Percentiles rank a stretch among this genome's conserved stretches.
Conservation (phyloP, 2,113 vertebrate species). For the Chamaetylas fuelleborni region DNA sequence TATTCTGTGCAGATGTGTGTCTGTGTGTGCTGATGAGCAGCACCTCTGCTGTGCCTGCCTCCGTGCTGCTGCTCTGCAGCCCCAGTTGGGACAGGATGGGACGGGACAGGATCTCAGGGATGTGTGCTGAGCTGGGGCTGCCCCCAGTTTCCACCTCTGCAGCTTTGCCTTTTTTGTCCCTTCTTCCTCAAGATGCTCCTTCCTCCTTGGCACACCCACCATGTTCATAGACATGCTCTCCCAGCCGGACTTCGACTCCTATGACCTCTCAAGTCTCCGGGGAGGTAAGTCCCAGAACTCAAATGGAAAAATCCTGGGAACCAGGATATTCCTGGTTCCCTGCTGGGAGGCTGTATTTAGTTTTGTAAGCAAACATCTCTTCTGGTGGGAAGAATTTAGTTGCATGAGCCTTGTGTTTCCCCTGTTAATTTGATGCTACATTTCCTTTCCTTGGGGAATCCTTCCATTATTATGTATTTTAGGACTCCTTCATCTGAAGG, state of each 20-base stretch:
- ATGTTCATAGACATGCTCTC: constrained; percentile 90
- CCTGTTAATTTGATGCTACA: background rate
- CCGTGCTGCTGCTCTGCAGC: rapidly evolving
- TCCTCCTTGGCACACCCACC: constrained; percentile 84
- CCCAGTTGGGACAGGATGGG: rapidly evolving
- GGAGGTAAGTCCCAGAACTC: constrained; percentile 74
- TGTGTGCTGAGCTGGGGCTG: background rate
- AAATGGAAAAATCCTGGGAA: background rate
- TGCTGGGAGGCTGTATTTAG: background rate
- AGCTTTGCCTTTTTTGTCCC: background rate
- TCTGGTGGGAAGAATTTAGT: background rate
- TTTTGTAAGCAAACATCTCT: background rate
- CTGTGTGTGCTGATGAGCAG: background rate
- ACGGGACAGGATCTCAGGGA: background rate
- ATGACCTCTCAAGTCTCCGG: constrained; percentile 77
- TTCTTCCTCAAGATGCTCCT: constrained; percentile 75
- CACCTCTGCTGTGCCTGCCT: background rate
- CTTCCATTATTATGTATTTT: background rate
- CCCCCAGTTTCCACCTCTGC: background rate
- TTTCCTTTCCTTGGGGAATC: background rate
- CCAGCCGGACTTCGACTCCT: constrained; percentile 78
- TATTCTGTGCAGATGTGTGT: background rate
- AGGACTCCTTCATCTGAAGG: background rate
- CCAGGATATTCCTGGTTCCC: background rate
- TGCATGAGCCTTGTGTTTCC: background rate